Percentiles rank a stretch among this genome's conserved stretches.
These are phyloP conservation scores for Sminthurinus aureus DNA, from an alignment of 2,888 invertebrate species.

Conservation along the genomic window DNA sequence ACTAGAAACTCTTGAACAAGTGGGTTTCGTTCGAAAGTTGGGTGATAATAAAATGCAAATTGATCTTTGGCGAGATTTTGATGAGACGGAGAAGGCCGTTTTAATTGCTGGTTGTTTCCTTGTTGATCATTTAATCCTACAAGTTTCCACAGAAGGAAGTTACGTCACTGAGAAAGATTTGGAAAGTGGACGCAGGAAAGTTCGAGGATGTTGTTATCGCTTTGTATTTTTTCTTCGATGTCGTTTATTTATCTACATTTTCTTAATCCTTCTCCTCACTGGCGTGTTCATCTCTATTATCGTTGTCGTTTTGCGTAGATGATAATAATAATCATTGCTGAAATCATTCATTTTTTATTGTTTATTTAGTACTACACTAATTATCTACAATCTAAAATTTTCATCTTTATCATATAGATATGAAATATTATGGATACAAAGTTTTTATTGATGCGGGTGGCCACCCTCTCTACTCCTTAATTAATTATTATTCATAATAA, in stretches of 20 bases:
- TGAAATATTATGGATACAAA: too few relatives aligned
- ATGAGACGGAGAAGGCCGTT: not conserved
- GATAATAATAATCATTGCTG: too few relatives aligned
- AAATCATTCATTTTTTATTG: too few relatives aligned
- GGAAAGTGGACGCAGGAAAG: not conserved
- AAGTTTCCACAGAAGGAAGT: slow-evolving; percentile 1
- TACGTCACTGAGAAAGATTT: not conserved
- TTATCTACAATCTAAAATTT: too few relatives aligned
- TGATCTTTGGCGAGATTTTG: slow-evolving; percentile 20
- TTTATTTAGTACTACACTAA: too few relatives aligned
- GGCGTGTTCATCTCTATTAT: not conserved
- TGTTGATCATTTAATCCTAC: slow-evolving; percentile 10
- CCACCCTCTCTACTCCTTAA: too few relatives aligned
- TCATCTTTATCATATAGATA: too few relatives aligned
- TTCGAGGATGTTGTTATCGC: not conserved
- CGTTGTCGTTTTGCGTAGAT: too few relatives aligned
- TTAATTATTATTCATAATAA: too few relatives aligned
- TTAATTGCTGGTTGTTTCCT: slow-evolving; percentile 20
- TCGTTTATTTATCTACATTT: not conserved
- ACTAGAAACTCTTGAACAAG: slow-evolving; percentile 5
- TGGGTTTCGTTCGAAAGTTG: slow-evolving; percentile 9
- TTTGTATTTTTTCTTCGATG: not conserved
- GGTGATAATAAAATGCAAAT: slow-evolving; percentile 12
- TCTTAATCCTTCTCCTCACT: not conserved
- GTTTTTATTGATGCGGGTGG: too few relatives aligned